Conservation (phyloP, 2,888 invertebrate genomes). For the Euspilapteryx auroguttella region DNA sequence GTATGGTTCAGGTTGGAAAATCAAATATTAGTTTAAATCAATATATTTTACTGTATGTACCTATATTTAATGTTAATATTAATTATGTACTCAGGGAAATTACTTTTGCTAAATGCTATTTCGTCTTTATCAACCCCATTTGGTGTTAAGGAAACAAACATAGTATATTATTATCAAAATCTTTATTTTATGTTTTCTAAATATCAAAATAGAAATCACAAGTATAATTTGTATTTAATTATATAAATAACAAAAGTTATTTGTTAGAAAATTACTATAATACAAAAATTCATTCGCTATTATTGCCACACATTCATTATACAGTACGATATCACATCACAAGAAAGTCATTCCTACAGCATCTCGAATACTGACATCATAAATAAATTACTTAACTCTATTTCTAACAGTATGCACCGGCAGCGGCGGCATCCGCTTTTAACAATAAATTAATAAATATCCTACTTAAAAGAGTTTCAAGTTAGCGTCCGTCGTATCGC, state of each 20-base stretch:
- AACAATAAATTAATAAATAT: constrained; percentile 54
- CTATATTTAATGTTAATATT: no score
- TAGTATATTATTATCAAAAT: no score
- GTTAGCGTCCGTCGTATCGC: constrained; percentile 33
- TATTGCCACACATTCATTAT: constrained; percentile 6
- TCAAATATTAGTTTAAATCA: no score
- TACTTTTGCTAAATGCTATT: no score
- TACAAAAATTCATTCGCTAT: constrained; percentile 1
- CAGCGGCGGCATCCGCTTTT: constrained; percentile 51
- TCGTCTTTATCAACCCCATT: no score
- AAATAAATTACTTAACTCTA: constrained; percentile 52
- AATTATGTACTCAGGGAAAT: no score
- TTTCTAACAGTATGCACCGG: no score
- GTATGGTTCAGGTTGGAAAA: no score
- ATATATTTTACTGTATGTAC: no score
- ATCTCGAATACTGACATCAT: constrained; percentile 51
- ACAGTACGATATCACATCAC: constrained; percentile 31
- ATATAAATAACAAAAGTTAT: constrained; percentile 27
- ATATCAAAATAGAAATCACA: constrained; percentile 33
- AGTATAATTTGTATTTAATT: constrained; percentile 23
- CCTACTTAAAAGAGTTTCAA: constrained; percentile 23
- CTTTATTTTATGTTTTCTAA: no score
- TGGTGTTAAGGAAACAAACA: no score
- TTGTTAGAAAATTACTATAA: constrained; percentile 4
- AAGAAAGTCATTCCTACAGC: constrained; percentile 32